Evolutionary conservation across 1,140 invertebrate species (phyloP).

Genomic region (Drosophila guanche): DNA sequence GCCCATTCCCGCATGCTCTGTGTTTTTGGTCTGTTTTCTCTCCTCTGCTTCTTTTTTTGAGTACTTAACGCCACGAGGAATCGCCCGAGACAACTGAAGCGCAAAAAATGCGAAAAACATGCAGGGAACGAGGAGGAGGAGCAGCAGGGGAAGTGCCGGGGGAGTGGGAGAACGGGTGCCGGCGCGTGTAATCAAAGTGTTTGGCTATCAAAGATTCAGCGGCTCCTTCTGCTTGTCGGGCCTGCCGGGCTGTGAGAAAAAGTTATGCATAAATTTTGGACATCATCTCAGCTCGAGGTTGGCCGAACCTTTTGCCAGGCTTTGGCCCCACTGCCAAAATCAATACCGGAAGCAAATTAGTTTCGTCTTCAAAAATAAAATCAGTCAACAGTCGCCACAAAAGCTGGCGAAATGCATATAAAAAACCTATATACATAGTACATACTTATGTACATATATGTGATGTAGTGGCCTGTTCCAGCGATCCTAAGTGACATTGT

Average conservation of each 20-base stretch:
- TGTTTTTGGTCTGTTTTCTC: slow-evolving; percentile 6
- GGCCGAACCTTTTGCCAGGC: background rate
- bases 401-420: slow-evolving; percentile 15
- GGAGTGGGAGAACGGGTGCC: slow-evolving; percentile 26
- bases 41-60: slow-evolving; percentile 3
- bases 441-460: background rate
- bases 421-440: background rate
- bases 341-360: slow-evolving; percentile 81
- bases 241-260: slow-evolving; percentile 8
- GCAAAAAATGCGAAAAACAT: slow-evolving; percentile 79
- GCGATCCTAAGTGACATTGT: slow-evolving; percentile 47
- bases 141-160: background rate
- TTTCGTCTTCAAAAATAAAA: slow-evolving; percentile 61
- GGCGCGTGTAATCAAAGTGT: slow-evolving; percentile 77
- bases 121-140: slow-evolving; percentile 44
- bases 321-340: slow-evolving; percentile 34
- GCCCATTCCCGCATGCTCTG: slow-evolving; percentile 8
- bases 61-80: slow-evolving; percentile 75
- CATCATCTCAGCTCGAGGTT: slow-evolving; percentile 48
- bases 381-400: slow-evolving; percentile 7
- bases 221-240: no score
- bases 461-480: background rate
- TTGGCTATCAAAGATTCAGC: slow-evolving; percentile 60
- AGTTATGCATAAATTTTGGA: slow-evolving; percentile 79
- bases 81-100: slow-evolving; percentile 64